Base-by-base conservation (phyloP, 1,140 invertebrate species). In the Calephelis virginiensis region DNA sequence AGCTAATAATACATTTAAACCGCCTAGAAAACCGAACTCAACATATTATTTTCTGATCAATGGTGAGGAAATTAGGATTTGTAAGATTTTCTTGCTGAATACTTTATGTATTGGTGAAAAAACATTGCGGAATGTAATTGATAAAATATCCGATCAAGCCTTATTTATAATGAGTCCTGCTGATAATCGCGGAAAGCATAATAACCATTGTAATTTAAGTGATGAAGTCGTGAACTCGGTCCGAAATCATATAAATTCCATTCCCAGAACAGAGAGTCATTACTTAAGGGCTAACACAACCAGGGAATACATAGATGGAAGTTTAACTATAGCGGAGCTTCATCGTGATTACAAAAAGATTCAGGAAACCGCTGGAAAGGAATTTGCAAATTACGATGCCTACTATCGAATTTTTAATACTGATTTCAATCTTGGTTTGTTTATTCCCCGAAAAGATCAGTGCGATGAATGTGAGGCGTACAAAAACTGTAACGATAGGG, bases 391-490 rank as follows among this genome's bases (percentile, higher is more conserved):
- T 66, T 66, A 66, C 38, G 65, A 66, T 38, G 65, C 56, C 9
- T 66, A 67, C 47, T 17, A 14, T 4, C 28, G 28, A 12, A 67
- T 61, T 61, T 67, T 67, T 13, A 62, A 67, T 61, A 67, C 37
- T 12, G 43, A 62, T 38, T 67, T 67, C 11, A 61, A 67, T 67
- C 13, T 67, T 7, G 60, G 59, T 14, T 61, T 67, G 12, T 61
- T 61, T 67, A 11, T 67, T 40, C 56, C 66, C 11, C 66, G 66
- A 17, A 73, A 73, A 66, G 72, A 73, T 40, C 68, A 73, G 50
- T 73, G 68, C 28, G 63, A 73, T 45, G 68, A 64, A 62, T 73
- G 68, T 63, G 64, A 53, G 60, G 17, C 65, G 4, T 73, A 50
- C 40, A 68, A 47, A 62, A 73, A 73, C 59, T 60, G 68, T n/a